A percentile compares a stretch with the other conserved stretches of the same genome.
These are phyloP conservation scores for Engystomops pustulosus DNA, from an alignment of 2,113 vertebrate species.

Conservation along the genomic window DNA sequence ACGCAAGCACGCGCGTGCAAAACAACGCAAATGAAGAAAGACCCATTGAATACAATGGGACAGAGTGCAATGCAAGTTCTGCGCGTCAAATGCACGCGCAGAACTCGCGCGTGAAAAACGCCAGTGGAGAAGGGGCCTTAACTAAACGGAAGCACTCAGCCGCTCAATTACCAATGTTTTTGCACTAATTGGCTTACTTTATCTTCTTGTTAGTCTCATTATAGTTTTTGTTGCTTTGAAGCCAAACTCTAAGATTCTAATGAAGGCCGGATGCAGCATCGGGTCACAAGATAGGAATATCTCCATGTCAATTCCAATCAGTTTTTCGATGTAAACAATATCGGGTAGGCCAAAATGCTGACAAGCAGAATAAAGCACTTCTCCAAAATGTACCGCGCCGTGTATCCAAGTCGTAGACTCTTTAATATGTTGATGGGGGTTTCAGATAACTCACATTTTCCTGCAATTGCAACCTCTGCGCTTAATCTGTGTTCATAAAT, in stretches of 20 bases:
- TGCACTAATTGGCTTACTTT: slow-evolving; percentile 1
- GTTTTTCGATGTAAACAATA: slow-evolving; percentile 16
- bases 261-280: neutral
- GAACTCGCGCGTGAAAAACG: too few species aligned
- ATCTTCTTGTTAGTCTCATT: slow-evolving; percentile 8
- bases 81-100: too few species aligned
- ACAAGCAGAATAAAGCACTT: neutral
- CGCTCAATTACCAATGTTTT: neutral
- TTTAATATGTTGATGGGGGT: neutral
- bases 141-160: neutral
- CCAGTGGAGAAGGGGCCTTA: too few species aligned
- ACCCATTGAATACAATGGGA: too few species aligned
- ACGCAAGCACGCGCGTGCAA: too few species aligned
- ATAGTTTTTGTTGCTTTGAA: slow-evolving; percentile 27
- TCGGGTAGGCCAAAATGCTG: slow-evolving; percentile 27
- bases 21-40: too few species aligned
- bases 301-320: slow-evolving; percentile 13
- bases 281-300: slow-evolving; percentile 18
- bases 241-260: slow-evolving; percentile 4
- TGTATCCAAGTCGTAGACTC: neutral
- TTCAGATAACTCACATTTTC: neutral
- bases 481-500: neutral
- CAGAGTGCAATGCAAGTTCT: too few species aligned
- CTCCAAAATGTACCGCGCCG: neutral
- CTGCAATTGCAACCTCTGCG: neutral